phyloP scores from a whole-genome alignment of 2,797 vertebrate species.

The Nothura maculosa region DNA sequence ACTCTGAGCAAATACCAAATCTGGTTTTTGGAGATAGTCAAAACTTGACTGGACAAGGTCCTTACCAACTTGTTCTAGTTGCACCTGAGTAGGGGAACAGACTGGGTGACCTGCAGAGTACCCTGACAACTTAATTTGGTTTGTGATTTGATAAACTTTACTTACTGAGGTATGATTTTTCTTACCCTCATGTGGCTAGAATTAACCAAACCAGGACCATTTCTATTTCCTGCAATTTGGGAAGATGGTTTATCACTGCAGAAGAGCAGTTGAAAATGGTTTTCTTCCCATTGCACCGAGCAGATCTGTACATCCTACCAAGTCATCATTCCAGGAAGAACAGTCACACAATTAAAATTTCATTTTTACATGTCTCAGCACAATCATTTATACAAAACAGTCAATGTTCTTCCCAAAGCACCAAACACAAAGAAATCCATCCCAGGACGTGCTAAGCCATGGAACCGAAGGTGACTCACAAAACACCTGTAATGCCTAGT shows the following conservation, averaged over 20 bases:
- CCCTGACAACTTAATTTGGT: not conserved
- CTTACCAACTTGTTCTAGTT: not conserved
- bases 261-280: not conserved
- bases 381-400: not conserved
- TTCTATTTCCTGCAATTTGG: not conserved
- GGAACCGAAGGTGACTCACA: not conserved
- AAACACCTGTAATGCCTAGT: not conserved
- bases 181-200: not conserved
- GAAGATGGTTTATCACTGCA: not conserved
- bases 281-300: not conserved
- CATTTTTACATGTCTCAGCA: not conserved
- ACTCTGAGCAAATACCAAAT: not conserved
- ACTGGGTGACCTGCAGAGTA: not conserved
- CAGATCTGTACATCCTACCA: not conserved
- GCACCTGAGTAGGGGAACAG: accelerated
- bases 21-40: not conserved
- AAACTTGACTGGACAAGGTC: not conserved
- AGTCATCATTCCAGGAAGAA: not conserved
- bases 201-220: not conserved
- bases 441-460: not conserved
- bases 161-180: not conserved
- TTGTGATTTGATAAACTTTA: not conserved
- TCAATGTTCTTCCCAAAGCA: not conserved
- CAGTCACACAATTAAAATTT: not conserved
- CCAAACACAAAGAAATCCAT: not conserved